Base-by-base conservation (phyloP, 2,888 invertebrate genomes). In the Philereme vetulata region DNA sequence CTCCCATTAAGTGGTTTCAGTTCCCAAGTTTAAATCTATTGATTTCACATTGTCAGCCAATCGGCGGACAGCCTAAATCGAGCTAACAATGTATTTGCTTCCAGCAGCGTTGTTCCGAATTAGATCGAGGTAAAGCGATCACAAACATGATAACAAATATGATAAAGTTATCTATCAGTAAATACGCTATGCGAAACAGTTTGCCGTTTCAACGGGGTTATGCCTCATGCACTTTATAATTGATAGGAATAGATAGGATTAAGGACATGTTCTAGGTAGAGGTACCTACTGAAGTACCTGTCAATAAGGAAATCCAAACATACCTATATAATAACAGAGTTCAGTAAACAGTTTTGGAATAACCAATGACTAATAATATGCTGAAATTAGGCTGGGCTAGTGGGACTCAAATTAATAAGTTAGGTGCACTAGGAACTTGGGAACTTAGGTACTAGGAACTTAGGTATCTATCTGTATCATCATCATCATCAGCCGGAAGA, bases 81-180 rank as follows among this genome's bases (percentile, higher is more conserved):
- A 57, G 47, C 57, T 48, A 55, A 62, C 51, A 58, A 51, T 58
- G 55, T 54, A 58, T 66, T 52, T 42, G 54, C 56, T 60, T 63
- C 49, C 51, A 65, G 59, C 51, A 65, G 59, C 51, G 50, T 74
- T 77, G 76, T 77, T 75, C 77, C 70, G 71, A 86, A 85, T 81
- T 84, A 80, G 85, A 85, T 82, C 82, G 84, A 82, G 84, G 84
- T 80, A 82, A 83, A 79, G 61, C 75, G 81, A 84, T 84, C 83
- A 82, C 81, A 80, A 81, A 75, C 68, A 74, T 73, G 85, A 85
- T 85, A 84, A 81, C 77, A 72, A 52, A 60, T 59, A 49, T 65
- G 85, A 84, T 86, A 85, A 21, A 75, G 76, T 67, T 81, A 83
- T 84, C 77, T 76, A 76, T 75, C 75, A 65, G 75, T 70, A 70